Evolutionary conservation across 2,797 vertebrate species (phyloP), one percentile per base, ranked within the genome.

Genomic region (Cryptoblepharus egeriae): DNA sequence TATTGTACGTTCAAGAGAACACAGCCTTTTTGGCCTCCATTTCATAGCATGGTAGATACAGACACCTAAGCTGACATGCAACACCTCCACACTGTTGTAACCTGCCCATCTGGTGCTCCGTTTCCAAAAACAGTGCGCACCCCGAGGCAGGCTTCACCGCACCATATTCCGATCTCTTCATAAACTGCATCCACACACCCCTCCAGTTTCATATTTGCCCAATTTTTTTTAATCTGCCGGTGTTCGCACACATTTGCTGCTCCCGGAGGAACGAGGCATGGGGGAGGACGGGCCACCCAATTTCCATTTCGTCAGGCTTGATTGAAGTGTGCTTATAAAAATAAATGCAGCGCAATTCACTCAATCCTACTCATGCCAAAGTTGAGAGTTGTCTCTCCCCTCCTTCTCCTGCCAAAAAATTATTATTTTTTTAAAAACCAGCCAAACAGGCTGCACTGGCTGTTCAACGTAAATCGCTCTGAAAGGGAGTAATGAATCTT

Each of bases 141-240:
- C 49, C 49, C 11, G 3, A 52, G 49, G 49, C 49, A 52, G 49
- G 49, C 49, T 4, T 18, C 8, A 2, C 37, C n/a, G 8, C 20
- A 64, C 6, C 39, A 42, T 57, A 8, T 7, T 45, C 11, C 10
- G 49, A 52, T 16, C 6, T 37, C 13, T 42, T 32, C 55, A n/a
- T 60, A 35, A 77, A 39, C 58, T 64, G 24, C 58, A 64, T 30
- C 28, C 10, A 3, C 26, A 12, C 39, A 52, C 49, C 4, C 49
- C 49, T 52, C 49, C 87, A 85, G 20, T 83, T 90, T 72, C 73
- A n/a, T 30, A 30, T 1, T 28, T 9, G 52, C 65, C 45, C 32
- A 30, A 49, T 70, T 18, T 37, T n/a, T 37, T 70, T 61, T 52
- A 37, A 69, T 70, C 52, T 74, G 64, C 12, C 22, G 55, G 52